These are phyloP conservation scores for Disparrhopalites patrizii DNA, from an alignment of 2,888 invertebrate genomes.

Conservation along the genomic window DNA sequence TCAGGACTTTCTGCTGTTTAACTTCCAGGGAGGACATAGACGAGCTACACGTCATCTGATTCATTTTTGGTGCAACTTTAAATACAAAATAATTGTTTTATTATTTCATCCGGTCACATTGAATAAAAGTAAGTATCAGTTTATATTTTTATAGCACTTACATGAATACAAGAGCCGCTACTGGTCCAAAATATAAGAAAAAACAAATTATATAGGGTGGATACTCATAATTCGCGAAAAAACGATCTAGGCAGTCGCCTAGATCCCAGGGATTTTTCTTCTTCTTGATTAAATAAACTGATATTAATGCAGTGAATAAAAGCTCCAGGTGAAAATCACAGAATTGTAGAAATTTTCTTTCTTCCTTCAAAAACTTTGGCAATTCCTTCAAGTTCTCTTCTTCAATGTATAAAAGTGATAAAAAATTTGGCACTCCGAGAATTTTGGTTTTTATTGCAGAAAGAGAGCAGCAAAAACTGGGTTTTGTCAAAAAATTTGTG, in stretches of 20 bases:
- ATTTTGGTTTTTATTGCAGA: not conserved
- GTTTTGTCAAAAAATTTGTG: not conserved
- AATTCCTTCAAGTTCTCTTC: conserved; percentile 13
- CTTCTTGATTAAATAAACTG: too few relatives aligned
- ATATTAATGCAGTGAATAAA: not conserved
- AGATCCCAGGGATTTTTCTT: too few relatives aligned
- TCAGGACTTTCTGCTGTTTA: conserved; percentile 36
- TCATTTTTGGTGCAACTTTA: conserved; percentile 38
- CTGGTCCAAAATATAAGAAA: not conserved
- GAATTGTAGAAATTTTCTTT: not conserved
- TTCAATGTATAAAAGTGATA: not conserved
- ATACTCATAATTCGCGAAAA: conserved; percentile 1
- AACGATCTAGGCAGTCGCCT: not conserved
- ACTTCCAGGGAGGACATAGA: conserved; percentile 46
- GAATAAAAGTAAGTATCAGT: not conserved
- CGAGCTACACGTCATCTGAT: conserved; percentile 47
- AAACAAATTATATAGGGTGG: not conserved
- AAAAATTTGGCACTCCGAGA: conserved; percentile 9
- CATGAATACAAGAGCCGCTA: conserved; percentile 43
- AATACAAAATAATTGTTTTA: conserved; percentile 4
- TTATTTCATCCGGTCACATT: too few relatives aligned
- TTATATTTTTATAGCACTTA: conserved; percentile 26
- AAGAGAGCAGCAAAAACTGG: conserved; percentile 8
- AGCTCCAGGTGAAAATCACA: conserved; percentile 13
- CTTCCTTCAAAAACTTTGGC: conserved; percentile 2